Conservation (phyloP, 2,888 invertebrate species). For the Lysandra coridon region DNA sequence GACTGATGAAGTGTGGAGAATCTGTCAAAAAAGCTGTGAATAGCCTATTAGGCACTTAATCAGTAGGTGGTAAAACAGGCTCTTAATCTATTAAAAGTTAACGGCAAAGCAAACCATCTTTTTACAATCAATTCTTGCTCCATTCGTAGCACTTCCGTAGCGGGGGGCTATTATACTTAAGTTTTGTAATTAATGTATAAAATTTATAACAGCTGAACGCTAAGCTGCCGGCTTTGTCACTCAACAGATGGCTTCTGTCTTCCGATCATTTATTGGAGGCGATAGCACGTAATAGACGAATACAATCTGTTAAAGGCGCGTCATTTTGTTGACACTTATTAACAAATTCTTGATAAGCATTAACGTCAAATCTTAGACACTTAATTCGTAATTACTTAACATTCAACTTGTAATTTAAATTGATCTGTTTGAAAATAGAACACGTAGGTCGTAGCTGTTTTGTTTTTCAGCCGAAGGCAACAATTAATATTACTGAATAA, state of each 20-base stretch:
- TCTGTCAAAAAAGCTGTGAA: too few species aligned
- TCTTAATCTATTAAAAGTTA: neutral
- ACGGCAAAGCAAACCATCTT: neutral
- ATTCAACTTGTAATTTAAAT: neutral
- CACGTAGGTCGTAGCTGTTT: neutral
- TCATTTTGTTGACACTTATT: conserved; percentile 15
- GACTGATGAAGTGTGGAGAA: too few species aligned
- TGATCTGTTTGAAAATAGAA: neutral
- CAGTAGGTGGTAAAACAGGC: too few species aligned
- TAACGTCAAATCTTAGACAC: conserved; percentile 6
- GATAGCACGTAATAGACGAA: conserved; percentile 25
- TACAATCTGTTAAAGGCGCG: conserved; percentile 15
- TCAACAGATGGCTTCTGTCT: conserved; percentile 22
- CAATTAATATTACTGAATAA: neutral
- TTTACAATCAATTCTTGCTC: neutral
- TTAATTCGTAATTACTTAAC: neutral
- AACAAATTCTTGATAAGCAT: conserved; percentile 10
- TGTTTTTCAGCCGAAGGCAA: neutral
- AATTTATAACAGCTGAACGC: conserved; percentile 16
- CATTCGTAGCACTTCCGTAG: neutral
- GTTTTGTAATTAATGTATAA: conserved; percentile 26
- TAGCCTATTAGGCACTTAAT: too few species aligned
- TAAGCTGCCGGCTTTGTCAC: conserved; percentile 18
- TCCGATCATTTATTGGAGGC: conserved; percentile 22
- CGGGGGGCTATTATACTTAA: neutral